Base-by-base conservation (phyloP, 2,888 invertebrate genomes). In the Lithophane socia region DNA sequence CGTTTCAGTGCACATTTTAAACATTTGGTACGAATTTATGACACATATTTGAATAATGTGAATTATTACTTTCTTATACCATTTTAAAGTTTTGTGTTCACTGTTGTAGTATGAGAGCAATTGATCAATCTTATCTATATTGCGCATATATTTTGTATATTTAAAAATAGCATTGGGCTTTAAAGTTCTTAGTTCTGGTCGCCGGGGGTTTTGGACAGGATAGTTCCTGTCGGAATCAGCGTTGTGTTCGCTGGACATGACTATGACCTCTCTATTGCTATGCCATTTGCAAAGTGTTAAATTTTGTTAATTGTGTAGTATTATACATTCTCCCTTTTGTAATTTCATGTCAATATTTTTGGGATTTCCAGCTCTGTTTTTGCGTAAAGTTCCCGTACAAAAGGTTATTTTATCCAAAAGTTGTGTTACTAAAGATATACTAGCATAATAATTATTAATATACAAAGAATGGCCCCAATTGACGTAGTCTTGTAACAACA, bases 221-320 rank as follows among this genome's bases (percentile, higher is more conserved):
- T n/a, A n/a, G n/a, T n/a, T n/a, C n/a, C n/a, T n/a, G n/a, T n/a
- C n/a, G n/a, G n/a, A n/a, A 60, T 49, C 60, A 61, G 67, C 74
- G 74, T 63, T 74, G 18, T 74, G 74, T 74, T 68, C 74, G 18
- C 67, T 68, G 18, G 74, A 74, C 68, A 74, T 61, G 44, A 61
- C 67, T 74, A 18, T 74, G 18, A 74, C 67, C 61, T 74, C 74
- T 74, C 74, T 74, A 61, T 67, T 74, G 18, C 74, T 74, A 63
- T 68, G 67, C 68, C 74, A 74, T 74, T 74, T 74, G n/a, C 74
- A 74, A 74, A 74, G 42, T 61, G 61, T 68, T 68, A 68, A 68
- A 68, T 74, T 74, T 13, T 42, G 74, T 68, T 74, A 12, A 74
- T 67, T 74, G 61, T 74, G 52, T 68, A 74, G 61, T 74, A 74